Percentiles rank a stretch among this genome's conserved stretches.
Evolutionary conservation across 2,797 vertebrate genomes (phyloP).

Genomic region (Darevskia mixta): DNA sequence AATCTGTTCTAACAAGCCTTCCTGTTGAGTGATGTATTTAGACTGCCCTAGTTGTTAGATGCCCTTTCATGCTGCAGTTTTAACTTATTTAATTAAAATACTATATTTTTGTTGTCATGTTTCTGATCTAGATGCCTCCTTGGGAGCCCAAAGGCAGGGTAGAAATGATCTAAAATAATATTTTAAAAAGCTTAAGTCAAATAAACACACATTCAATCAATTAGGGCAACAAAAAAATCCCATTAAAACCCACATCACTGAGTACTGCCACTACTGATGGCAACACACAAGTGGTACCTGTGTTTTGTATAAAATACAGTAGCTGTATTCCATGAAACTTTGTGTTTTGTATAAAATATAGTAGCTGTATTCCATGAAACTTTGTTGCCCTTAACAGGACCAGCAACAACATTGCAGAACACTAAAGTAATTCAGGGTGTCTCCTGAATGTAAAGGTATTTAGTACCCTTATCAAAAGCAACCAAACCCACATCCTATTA

Average conservation of each 20-base stretch:
- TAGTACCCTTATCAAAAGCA: slow-evolving; percentile 17
- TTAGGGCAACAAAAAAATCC: neutral
- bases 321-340: neutral
- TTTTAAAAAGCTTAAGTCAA: neutral
- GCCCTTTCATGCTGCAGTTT: neutral
- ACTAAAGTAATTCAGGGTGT: neutral
- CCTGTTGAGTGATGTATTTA: neutral
- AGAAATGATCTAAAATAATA: neutral
- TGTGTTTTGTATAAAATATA: neutral
- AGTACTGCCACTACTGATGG: neutral
- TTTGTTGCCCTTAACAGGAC: neutral
- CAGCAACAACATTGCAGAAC: neutral
- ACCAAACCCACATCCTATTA: slow-evolving; percentile 42
- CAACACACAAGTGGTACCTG: neutral
- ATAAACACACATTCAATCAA: neutral
- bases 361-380: neutral
- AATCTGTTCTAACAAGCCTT: neutral
- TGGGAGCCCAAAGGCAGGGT: neutral
- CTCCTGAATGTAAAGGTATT: neutral
- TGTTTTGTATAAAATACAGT: neutral
- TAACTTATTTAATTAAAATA: neutral
- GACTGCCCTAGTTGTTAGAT: neutral
- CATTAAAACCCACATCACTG: neutral
- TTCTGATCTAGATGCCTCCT: neutral
- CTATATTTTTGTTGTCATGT: neutral